Base-by-base conservation (phyloP, 2,888 invertebrate species). In the Ramazzottius varieornatus region DNA sequence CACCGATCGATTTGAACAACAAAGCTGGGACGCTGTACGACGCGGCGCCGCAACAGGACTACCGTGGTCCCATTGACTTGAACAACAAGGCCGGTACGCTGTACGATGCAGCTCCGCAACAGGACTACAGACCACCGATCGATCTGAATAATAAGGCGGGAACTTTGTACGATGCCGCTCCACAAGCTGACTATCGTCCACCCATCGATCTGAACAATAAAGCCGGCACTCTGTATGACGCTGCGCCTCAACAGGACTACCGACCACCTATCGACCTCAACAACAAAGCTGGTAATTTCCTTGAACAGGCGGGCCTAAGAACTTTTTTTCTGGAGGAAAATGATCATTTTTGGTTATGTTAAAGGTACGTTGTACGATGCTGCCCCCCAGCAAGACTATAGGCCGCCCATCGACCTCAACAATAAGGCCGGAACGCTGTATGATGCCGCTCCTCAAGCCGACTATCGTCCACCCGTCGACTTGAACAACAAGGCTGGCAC, bases 381-480 rank as follows among this genome's bases (percentile, higher is more conserved):
- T 8, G 16, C 8, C 4, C 54, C 54, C 8, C 54, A 54, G 29
- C 54, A 54, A 54, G 54, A 54, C 54, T 54, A 13, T 24, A 8
- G 54, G 8, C 54, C n/a, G 4, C 54, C 54, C 4, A 29, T 54
- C 29, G 54, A 54, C 29, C 29, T 54, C 4, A 54, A 54, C 29
- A 54, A 54, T 24, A 54, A 54, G 54, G 54, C 54, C n/a, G 54
- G 54, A 16, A 54, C 54, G 29, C 54, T 54, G 54, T 54, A 54
- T 24, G 54, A 54, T 54, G 13, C 54, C 4, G n/a, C 8, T 4
- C 54, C 54, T 24, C 54, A 54, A 29, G 16, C 4, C 4, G 54
- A 54, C 29, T 54, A 54, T 29, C 54, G 54, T 29, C 54, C 54
- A n/a, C 54, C 54, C 16, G 29, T 54, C 8, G 54, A 54, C 24